Evolutionary conservation across 2,888 invertebrate genomes (phyloP), one percentile per base, ranked within the genome.

Genomic region (Trissonchulus sp.): DNA sequence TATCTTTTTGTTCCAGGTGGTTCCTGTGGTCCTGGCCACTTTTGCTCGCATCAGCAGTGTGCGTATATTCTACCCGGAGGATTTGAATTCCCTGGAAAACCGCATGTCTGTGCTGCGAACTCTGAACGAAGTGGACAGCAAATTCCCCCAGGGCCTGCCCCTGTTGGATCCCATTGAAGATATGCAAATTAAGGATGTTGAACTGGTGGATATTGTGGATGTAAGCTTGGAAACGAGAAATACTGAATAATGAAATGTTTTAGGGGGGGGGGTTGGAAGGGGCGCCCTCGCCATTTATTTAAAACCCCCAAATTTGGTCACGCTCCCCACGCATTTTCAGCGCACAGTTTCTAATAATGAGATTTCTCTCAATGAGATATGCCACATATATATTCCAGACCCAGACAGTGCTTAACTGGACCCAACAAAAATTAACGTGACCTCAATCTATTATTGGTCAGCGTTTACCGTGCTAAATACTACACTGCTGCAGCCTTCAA

Each of bases 121-220:
- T 0, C 90, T 94, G 68, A 89, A 90, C 80, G 85, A 83, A 77
- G 35, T 71, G 1, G 28, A 48, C 2, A 36, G 31, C 15, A 33
- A 38, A n/a, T 75, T 75, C 35, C 37, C 37, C 2, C 30, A 75
- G 1, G 28, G 28, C 1, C 89, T 94, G 0, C 98, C 98, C 0
- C 85, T 93, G 3, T 86, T 99, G 1, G 93, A 99, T 87, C 98
- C 99, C 0, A 89, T 97, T 30, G 91, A 91, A 75, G 98, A 99
- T 82, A 98, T 99, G 97, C 91, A 92, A 82, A 98, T 99, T 75
- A 90, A 90, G 76, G 93, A 95, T 63, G 3, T 18, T 0, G 90
- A 90, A 15, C 93, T 97, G 81, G 88, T 90, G 79, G 90, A 91
- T 63, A 89, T 94, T 75, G 90, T 94, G 0, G 84, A 84, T 80